Evolutionary conservation across 2,888 invertebrate genomes (phyloP).

Genomic region (Autographa pulchrina): DNA sequence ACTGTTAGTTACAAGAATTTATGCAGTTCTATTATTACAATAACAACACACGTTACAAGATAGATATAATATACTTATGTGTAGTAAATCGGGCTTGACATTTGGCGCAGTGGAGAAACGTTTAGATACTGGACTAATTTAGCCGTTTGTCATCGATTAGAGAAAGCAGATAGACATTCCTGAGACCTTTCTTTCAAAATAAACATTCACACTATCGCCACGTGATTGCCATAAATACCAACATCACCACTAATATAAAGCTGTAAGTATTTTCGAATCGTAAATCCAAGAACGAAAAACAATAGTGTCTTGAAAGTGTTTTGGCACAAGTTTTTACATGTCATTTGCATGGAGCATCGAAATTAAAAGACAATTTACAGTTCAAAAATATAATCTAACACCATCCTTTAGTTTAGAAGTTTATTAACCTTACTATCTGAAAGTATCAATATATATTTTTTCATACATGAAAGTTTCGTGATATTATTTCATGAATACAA

Average conservation of each 20-base stretch:
- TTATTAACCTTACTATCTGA: background rate
- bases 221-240: constrained; percentile 2
- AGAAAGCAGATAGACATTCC: constrained; percentile 1
- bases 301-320: background rate
- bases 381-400: background rate
- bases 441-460: too few species aligned
- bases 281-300: background rate
- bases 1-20: background rate
- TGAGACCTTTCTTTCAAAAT: constrained; percentile 1
- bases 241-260: background rate
- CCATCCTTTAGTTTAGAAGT: background rate
- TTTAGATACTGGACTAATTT: constrained; percentile 1
- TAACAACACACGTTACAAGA: background rate
- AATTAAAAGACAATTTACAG: background rate
- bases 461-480: too few species aligned
- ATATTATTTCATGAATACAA: background rate
- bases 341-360: background rate
- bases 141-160: constrained; percentile 2
- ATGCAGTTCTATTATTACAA: constrained; percentile 2
- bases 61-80: background rate
- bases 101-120: background rate
- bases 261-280: constrained; percentile 2
- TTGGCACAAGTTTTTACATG: background rate
- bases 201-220: background rate
- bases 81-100: background rate